Evolutionary conservation across 2,113 vertebrate genomes (phyloP), one percentile per base, ranked within the genome.

Genomic region (Chaenocephalus aceratus): DNA sequence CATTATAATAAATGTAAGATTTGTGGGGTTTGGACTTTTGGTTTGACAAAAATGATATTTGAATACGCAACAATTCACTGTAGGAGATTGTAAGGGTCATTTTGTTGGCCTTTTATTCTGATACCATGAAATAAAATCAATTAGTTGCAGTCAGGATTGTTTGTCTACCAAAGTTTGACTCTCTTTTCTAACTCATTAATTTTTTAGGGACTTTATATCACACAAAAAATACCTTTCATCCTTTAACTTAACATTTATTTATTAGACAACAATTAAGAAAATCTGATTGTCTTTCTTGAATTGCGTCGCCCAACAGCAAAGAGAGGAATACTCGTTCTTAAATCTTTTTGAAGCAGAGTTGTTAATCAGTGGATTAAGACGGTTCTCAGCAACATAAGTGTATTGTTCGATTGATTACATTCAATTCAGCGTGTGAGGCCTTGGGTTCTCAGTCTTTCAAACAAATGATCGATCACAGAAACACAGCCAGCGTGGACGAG

Each of bases 401-500:
- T 2, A 26, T 49, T 44, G 84, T 80, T 57, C 62, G 49, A 82
- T 78, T 88, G 65, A 26, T 21, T 46, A 69, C 36, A 30, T 34
- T 75, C 10, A 11, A 10, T 36, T n/a, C 51, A 30, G 49, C 0
- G 13, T 11, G 2, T 13, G 77, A n/a, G 56, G 14, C 48, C 75
- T 26, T 26, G 30, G 15, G 49, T 62, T 73, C 78, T 72, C 63
- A 21, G 41, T 84, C 75, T 68, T 59, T 44, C 59, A 57, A 49
- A 46, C 21, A 72, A 26, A 53, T 51, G 82, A 84, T 88, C 41
- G 73, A 83, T 80, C 70, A 7, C 12, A 58, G 77, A 79, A 79
- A 69, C 69, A 62, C 69, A 81, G 72, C 63, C 49, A 64, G 49
- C 23, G 46, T 64, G 68, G 49, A 70, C 23, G 60, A 72, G 56